Evolutionary conservation across 2,888 invertebrate species (phyloP).

Genomic region (Fragum whitleyi): DNA sequence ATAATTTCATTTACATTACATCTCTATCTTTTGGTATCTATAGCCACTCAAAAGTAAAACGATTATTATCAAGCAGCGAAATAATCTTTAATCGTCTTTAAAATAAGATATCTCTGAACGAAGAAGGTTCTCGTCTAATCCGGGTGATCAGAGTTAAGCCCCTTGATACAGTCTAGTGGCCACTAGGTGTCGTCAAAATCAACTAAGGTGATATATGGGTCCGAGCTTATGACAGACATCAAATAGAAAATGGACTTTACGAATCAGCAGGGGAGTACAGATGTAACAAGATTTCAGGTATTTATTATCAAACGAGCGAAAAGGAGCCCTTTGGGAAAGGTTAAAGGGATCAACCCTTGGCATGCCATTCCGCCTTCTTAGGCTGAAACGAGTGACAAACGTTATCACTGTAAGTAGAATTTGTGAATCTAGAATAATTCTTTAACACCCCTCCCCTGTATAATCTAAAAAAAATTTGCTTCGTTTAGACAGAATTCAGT

Average conservation of each 20-base stretch:
- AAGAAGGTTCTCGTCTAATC: slow-evolving; percentile 7
- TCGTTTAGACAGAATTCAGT: no score
- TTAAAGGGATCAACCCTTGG: no score
- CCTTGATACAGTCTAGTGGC: slow-evolving; percentile 36
- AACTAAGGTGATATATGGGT: slow-evolving; percentile 45
- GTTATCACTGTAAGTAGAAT: no score
- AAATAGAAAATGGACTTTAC: slow-evolving; percentile 35
- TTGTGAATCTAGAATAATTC: no score
- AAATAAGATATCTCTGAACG: neutral
- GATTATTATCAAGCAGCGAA: neutral
- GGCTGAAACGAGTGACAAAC: no score
- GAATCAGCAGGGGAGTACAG: slow-evolving; percentile 1
- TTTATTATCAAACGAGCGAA: no score
- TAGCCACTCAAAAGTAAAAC: neutral
- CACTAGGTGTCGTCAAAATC: slow-evolving; percentile 47
- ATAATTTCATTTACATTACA: neutral
- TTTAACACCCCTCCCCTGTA: no score
- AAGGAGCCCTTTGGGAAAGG: no score
- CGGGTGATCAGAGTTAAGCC: slow-evolving; percentile 26
- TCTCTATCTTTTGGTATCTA: neutral
- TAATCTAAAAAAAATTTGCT: no score
- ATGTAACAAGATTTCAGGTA: no score
- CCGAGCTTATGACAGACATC: slow-evolving; percentile 38
- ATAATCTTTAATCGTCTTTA: neutral
- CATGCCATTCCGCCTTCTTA: no score